Conservation (phyloP, 2,797 vertebrate genomes). For the Mallotus villosus region DNA sequence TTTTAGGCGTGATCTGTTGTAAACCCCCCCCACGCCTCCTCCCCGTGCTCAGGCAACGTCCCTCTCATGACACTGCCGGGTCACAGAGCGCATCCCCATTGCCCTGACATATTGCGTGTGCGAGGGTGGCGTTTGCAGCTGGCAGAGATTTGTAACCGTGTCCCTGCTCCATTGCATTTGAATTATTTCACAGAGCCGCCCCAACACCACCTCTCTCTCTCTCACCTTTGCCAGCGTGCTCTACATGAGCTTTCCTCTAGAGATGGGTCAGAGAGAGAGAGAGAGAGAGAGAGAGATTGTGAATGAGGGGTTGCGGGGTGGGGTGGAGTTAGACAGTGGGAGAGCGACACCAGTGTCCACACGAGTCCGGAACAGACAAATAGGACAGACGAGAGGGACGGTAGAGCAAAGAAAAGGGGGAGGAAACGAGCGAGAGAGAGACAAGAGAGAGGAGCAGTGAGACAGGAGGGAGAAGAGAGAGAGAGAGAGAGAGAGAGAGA, state of each 20-base stretch:
- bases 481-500: slow-evolving; percentile 22
- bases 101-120: slow-evolving; percentile 89
- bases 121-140: slow-evolving; percentile 83
- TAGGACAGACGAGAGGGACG: no score
- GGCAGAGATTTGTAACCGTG: slow-evolving; percentile 96
- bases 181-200: slow-evolving; percentile 86
- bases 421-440: neutral
- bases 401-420: neutral
- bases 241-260: slow-evolving; percentile 74
- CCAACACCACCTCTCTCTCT: no score
- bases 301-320: no score
- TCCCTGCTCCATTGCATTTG: slow-evolving; percentile 97
- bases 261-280: neutral
- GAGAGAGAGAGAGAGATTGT: no score
- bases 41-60: slow-evolving; percentile 39
- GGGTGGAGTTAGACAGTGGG: no score
- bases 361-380: no score
- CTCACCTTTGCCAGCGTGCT: slow-evolving; percentile 45
- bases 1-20: slow-evolving; percentile 70
- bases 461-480: slow-evolving; percentile 19
- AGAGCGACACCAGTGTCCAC: no score
- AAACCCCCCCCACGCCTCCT: slow-evolving; percentile 41
- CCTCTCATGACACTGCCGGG: slow-evolving; percentile 38
- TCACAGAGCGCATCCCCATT: slow-evolving; percentile 31
- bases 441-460: slow-evolving; percentile 20